phyloP scores from a whole-genome alignment of 2,888 invertebrate genomes.

The Pammene aurita region DNA sequence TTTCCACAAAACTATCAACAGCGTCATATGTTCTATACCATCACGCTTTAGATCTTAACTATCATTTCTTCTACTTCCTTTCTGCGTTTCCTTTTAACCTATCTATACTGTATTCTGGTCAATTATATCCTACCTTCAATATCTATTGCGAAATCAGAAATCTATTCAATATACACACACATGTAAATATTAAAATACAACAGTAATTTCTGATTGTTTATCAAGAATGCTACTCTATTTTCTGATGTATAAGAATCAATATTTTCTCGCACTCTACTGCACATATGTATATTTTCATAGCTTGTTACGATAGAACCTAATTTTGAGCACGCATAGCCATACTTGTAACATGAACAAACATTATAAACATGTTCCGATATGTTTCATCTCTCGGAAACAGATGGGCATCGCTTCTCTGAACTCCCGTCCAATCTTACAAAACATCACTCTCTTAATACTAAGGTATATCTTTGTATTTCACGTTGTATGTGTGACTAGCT shows the following conservation, averaged over 20 bases:
- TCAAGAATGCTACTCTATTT: constrained; percentile 74
- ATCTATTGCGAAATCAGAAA: constrained; percentile 55
- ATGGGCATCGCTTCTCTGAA: constrained; percentile 59
- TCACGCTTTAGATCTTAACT: constrained; percentile 38
- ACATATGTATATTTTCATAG: constrained; percentile 77
- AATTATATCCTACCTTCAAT: constrained; percentile 64
- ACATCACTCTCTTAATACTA: constrained; percentile 56
- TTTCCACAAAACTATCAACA: constrained; percentile 55
- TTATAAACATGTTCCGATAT: constrained; percentile 1
- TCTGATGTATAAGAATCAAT: constrained; percentile 72
- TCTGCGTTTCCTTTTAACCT: constrained; percentile 40
- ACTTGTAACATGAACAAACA: constrained; percentile 33
- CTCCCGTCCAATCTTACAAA: constrained; percentile 62
- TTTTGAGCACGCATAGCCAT: constrained; percentile 71
- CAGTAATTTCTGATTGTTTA: constrained; percentile 77
- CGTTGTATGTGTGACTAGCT: constrained; percentile 77
- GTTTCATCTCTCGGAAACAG: constrained; percentile 34
- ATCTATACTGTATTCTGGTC: constrained; percentile 55
- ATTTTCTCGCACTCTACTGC: constrained; percentile 76
- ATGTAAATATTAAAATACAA: constrained; percentile 73
- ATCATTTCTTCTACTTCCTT: constrained; percentile 40
- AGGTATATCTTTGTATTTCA: constrained; percentile 65
- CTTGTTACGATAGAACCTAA: constrained; percentile 68
- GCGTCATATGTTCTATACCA: constrained; percentile 47
- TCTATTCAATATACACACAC: constrained; percentile 74